Percentiles rank a stretch among this genome's conserved stretches.
Conservation (phyloP, 2,113 vertebrate genomes). For the Butastur rufipennis region DNA sequence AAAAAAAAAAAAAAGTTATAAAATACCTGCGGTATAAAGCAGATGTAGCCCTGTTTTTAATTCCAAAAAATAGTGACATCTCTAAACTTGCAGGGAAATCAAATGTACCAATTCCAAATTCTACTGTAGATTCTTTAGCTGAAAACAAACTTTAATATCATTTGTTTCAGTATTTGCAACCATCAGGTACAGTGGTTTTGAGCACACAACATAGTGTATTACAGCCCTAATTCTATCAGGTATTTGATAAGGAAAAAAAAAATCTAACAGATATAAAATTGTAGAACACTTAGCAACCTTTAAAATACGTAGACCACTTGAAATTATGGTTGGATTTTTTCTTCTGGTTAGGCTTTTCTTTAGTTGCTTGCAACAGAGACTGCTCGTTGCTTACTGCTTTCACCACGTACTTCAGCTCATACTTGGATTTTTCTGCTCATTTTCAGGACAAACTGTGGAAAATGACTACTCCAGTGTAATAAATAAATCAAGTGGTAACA, state of each 20-base stretch:
- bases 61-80: background rate
- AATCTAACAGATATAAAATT: background rate
- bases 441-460: conserved; percentile 41
- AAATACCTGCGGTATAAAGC: conserved; percentile 3
- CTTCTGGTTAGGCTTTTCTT: background rate
- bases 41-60: background rate
- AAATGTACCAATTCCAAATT: background rate
- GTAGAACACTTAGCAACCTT: conserved; percentile 8
- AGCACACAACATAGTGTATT: background rate
- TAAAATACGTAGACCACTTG: background rate
- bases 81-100: background rate
- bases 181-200: background rate
- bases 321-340: background rate
- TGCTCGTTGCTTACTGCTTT: background rate
- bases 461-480: conserved; percentile 73
- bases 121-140: background rate
- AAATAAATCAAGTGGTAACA: conserved; percentile 69
- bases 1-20: background rate
- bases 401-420: background rate
- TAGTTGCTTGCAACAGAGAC: background rate
- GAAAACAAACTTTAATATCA: background rate
- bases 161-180: background rate
- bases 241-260: conserved; percentile 13
- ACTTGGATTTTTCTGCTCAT: background rate
- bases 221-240: conserved; percentile 34